Conservation (phyloP, 2,797 vertebrate genomes). For the Florisuga fusca region DNA sequence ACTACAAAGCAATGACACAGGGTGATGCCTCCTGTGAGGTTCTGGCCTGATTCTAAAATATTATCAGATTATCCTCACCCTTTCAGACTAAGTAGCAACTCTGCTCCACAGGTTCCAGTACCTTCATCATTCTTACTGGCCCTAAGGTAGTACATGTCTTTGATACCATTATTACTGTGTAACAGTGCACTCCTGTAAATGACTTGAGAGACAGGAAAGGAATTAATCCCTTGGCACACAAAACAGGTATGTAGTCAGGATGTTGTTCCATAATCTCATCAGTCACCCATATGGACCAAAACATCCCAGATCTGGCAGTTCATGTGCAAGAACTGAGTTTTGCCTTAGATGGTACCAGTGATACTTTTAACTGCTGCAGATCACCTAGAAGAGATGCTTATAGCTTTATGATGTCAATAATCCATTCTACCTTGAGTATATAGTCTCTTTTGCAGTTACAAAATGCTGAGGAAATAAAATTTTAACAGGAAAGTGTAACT, state of each 20-base stretch:
- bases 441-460: background rate
- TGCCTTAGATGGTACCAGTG: background rate
- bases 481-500: background rate
- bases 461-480: background rate
- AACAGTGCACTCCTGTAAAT: background rate
- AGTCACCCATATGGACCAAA: background rate
- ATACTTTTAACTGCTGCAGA: background rate
- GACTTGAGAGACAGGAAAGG: background rate
- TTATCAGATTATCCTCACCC: background rate
- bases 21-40: background rate
- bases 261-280: background rate
- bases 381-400: background rate
- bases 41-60: background rate
- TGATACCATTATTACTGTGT: background rate
- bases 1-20: fast-evolving
- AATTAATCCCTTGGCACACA: background rate
- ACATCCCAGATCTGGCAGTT: background rate
- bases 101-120: background rate
- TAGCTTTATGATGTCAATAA: background rate
- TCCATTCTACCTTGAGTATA: background rate
- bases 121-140: background rate
- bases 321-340: background rate
- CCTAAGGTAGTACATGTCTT: background rate
- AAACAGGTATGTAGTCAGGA: background rate
- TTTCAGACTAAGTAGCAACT: background rate